A percentile compares a stretch with the other conserved stretches of the same genome.
Conservation (phyloP, 2,888 invertebrate genomes). For the Tortrix viridana region DNA sequence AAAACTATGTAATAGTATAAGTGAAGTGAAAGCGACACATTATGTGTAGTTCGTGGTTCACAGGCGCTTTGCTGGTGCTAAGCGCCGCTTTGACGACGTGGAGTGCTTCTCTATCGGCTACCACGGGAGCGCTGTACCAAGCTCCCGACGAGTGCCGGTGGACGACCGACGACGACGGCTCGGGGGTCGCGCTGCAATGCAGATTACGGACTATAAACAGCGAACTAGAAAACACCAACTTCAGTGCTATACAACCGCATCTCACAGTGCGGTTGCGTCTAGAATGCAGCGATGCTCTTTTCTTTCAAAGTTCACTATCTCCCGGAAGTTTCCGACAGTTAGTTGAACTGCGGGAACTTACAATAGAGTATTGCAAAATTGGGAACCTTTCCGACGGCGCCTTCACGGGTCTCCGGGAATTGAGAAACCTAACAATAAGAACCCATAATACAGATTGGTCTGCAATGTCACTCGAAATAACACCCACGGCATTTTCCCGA, state of each 20-base stretch:
- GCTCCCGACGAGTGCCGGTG: constrained; percentile 93
- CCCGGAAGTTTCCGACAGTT: constrained; percentile 91
- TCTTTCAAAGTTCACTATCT: constrained; percentile 91
- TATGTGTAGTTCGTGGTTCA: constrained; percentile 75
- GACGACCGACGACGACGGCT: constrained; percentile 88
- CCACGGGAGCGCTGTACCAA: constrained; percentile 87
- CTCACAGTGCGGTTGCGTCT: constrained; percentile 90
- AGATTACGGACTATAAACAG: constrained; percentile 91
- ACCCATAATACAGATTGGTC: constrained; percentile 94
- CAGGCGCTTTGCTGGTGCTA: constrained; percentile 72
- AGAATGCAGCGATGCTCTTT: constrained; percentile 91
- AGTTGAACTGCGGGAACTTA: constrained; percentile 89
- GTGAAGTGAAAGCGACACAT: constrained; percentile 70
- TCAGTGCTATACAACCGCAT: constrained; percentile 92
- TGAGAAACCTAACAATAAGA: constrained; percentile 91
- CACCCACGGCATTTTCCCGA: constrained; percentile 89
- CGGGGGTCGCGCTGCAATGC: constrained; percentile 89
- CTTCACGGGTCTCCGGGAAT: constrained; percentile 90
- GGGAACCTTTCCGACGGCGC: constrained; percentile 92
- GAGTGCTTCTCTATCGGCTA: constrained; percentile 78
- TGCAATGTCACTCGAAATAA: constrained; percentile 90
- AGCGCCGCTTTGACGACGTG: constrained; percentile 69
- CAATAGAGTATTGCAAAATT: constrained; percentile 93
- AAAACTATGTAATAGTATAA: constrained; percentile 75
- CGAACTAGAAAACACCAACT: constrained; percentile 92